phyloP scores from a whole-genome alignment of 2,113 vertebrate species.

The Cichladusa arquata region DNA sequence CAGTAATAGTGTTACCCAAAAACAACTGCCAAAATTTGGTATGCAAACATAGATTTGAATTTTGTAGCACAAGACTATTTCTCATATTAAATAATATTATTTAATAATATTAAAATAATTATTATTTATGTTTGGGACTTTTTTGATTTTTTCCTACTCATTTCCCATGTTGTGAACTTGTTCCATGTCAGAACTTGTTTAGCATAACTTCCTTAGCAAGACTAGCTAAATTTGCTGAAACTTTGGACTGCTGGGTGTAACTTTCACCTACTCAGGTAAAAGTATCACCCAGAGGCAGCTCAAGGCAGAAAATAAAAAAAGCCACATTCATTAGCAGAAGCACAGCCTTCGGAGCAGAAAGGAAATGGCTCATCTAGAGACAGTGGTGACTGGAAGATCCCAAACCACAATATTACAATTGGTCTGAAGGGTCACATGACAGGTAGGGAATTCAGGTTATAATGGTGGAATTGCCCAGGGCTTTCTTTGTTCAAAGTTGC shows the following conservation, averaged over 20 bases:
- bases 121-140: neutral
- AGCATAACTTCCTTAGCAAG: neutral
- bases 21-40: neutral
- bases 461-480: neutral
- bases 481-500: neutral
- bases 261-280: neutral
- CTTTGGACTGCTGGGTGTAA: accelerated
- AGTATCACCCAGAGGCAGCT: neutral
- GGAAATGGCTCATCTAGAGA: neutral
- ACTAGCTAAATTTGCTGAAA: neutral
- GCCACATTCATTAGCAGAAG: neutral
- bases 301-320: neutral
- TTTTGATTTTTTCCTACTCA: neutral
- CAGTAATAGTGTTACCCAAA: neutral
- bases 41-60: neutral
- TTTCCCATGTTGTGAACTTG: too few relatives aligned
- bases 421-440: accelerated
- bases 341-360: neutral
- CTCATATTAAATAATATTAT: neutral
- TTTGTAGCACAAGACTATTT: neutral
- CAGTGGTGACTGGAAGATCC: neutral
- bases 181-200: neutral
- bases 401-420: neutral
- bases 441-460: neutral
- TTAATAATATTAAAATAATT: neutral